Evolutionary conservation across 2,797 vertebrate genomes (phyloP).

Genomic region (Helarctos malayanus): DNA sequence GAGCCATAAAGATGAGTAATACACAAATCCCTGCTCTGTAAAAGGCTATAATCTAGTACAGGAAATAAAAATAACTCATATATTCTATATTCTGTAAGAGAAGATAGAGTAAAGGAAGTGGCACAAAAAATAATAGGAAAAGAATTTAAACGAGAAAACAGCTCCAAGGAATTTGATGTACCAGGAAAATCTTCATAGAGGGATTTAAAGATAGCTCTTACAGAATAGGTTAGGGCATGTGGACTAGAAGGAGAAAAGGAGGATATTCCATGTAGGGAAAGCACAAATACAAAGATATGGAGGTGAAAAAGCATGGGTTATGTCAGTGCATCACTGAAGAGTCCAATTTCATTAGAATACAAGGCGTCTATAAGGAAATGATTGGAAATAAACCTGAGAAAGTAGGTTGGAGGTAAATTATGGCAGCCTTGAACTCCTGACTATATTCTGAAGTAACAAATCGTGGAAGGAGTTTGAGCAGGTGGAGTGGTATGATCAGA

Average conservation of each 20-base stretch:
- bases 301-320: background rate
- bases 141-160: background rate
- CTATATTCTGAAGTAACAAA: background rate
- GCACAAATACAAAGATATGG: background rate
- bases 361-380: background rate
- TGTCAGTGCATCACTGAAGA: background rate
- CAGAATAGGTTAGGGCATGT: background rate
- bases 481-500: background rate
- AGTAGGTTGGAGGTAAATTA: background rate
- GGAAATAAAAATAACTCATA: background rate
- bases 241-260: background rate
- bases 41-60: background rate
- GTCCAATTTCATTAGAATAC: background rate
- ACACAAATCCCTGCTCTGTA: background rate
- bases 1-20: background rate
- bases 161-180: background rate
- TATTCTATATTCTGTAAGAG: background rate
- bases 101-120: background rate
- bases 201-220: background rate
- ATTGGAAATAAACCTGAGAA: background rate
- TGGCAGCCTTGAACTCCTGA: background rate
- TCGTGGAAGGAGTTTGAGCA: background rate
- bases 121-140: background rate
- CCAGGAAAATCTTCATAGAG: background rate
- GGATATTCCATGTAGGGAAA: background rate